Evolutionary conservation across 2,113 vertebrate genomes (phyloP).

Genomic region (Forbesichthys agassizii): DNA sequence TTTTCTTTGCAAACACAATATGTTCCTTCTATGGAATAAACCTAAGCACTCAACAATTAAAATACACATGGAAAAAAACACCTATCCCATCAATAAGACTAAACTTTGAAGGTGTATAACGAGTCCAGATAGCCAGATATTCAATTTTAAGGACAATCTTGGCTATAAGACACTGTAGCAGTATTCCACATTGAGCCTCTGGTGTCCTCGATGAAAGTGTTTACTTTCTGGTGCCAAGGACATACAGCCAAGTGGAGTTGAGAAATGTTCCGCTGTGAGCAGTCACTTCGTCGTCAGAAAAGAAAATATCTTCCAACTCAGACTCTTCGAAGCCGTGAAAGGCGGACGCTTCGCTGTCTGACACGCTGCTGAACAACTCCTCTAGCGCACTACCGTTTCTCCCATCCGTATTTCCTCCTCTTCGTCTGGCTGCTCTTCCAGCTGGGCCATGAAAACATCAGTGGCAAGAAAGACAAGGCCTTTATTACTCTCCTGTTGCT

Average conservation of each 20-base stretch:
- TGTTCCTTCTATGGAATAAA: conserved; percentile 13
- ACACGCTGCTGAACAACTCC: conserved; percentile 89
- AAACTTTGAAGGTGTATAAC: background rate
- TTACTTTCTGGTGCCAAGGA: background rate
- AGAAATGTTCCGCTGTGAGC: conserved; percentile 32
- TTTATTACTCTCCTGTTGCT: conserved; percentile 32
- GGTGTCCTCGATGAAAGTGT: conserved; percentile 4
- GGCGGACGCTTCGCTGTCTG: conserved; percentile 93
- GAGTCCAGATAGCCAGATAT: conserved; percentile 3
- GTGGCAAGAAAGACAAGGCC: conserved; percentile 83
- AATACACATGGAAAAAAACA: conserved; percentile 33
- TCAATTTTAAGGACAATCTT: background rate
- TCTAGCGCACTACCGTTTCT: conserved; percentile 83
- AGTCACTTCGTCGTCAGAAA: conserved; percentile 76
- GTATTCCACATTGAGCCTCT: conserved; percentile 6
- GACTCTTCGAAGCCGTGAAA: conserved; percentile 95
- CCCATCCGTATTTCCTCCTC: conserved; percentile 85
- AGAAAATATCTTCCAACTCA: conserved; percentile 84
- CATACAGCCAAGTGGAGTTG: background rate
- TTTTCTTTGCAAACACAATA: background rate
- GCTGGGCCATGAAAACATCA: conserved; percentile 82
- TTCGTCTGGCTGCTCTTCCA: conserved; percentile 82
- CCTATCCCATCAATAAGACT: conserved; percentile 21
- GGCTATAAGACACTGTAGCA: conserved; percentile 10
- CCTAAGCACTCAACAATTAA: conserved; percentile 18